A percentile compares a stretch with the other conserved stretches of the same genome.
phyloP scores from a whole-genome alignment of 2,797 vertebrate species.

The Coluber constrictor region DNA sequence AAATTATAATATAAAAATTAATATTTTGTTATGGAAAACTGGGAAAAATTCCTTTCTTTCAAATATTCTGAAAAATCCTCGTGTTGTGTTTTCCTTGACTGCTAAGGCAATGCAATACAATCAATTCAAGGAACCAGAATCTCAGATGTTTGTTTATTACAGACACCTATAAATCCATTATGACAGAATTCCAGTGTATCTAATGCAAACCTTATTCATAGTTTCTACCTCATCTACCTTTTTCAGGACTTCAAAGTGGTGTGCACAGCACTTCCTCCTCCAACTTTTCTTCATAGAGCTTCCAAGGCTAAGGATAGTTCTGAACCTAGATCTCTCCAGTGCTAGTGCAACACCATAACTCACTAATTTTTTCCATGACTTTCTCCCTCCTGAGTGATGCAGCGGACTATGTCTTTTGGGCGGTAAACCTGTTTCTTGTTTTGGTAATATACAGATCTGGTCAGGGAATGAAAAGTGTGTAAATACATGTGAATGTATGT shows the following conservation, averaged over 20 bases:
- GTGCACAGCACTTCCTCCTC: neutral
- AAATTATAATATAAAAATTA: constrained; percentile 34
- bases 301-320: neutral
- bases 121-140: neutral
- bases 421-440: neutral
- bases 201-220: neutral
- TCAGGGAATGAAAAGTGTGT: neutral
- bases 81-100: neutral
- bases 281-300: neutral
- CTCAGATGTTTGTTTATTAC: neutral
- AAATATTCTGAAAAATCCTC: constrained; percentile 7
- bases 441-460: neutral
- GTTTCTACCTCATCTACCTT: neutral
- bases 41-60: constrained; percentile 1
- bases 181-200: neutral
- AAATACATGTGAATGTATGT: neutral
- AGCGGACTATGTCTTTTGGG: neutral
- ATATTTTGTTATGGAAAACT: constrained; percentile 34
- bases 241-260: neutral
- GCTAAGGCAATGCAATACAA: neutral
- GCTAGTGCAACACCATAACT: neutral
- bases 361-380: neutral
- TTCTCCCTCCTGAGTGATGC: neutral
- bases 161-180: neutral
- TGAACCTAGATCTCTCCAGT: neutral